Base-by-base conservation (phyloP, 2,888 invertebrate genomes). In the Gari tellinella region DNA sequence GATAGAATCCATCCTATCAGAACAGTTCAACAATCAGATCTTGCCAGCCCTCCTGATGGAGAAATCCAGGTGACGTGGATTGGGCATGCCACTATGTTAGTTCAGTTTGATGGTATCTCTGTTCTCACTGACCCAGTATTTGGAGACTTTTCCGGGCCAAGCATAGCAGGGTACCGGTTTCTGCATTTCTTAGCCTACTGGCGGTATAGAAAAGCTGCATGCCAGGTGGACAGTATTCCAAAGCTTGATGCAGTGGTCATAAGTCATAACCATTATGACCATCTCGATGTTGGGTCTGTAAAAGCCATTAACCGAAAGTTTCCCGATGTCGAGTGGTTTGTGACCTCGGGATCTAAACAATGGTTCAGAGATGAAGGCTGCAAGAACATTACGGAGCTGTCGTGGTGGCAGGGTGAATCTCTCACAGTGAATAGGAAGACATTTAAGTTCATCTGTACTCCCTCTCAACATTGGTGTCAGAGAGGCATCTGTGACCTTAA, bases 401-500 rank as follows among this genome's bases (percentile, higher is more conserved):
- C 56, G 0, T 80, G 80, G 80, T 80, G 80, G 80, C 55, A 80
- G 21, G 52, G 64, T 14, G 45, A 61, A 2, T 4, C 7, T 12
- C 2, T 60, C 12, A 19, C 23, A 25, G 15, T 64, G 14, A 25
- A 60, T 19, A 46, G n/a, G 15, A 52, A 21, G 14, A 10, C 17
- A 10, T 63, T 80, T 21, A 49, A 21, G 45, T 87, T 93, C 78
- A 88, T 88, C 40, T 92, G 92, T 73, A 89, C 92, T 3, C 93
- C 93, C 2, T 89, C 92, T n/a, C 93, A 93, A 73, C 93, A 93
- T 82, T 94, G 93, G 93, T 91, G 92, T 53, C 88, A 87, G 55
- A 83, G 93, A 37, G 81, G 82, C 5, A 57, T 88, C 2, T 83
- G 82, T 31, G 93, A 93, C 83, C 80, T 88, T 41, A 92, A 92